Conservation (phyloP, 2,888 invertebrate species). For the Caradrina kadenii region DNA sequence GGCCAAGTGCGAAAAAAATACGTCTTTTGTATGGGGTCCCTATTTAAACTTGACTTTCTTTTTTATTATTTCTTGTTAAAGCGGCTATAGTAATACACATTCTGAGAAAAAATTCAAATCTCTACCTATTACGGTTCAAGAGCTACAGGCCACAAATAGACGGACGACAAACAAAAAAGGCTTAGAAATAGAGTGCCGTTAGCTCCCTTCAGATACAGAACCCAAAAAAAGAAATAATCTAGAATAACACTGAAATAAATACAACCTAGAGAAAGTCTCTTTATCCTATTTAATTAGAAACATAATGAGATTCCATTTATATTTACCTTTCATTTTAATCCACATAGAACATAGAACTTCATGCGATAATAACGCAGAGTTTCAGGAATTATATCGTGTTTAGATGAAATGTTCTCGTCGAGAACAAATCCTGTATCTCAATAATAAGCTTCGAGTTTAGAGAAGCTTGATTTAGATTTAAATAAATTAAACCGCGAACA, state of each 20-base stretch:
- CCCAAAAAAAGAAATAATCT: too few species aligned
- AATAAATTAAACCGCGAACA: conserved; percentile 58
- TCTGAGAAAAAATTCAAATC: too few species aligned
- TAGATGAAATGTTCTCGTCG: conserved; percentile 41
- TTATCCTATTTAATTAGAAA: conserved; percentile 7
- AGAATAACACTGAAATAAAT: neutral
- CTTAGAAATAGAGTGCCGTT: too few species aligned
- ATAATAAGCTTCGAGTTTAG: conserved; percentile 53
- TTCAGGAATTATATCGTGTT: conserved; percentile 37
- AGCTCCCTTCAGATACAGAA: too few species aligned
- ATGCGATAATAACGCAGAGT: conserved; percentile 42
- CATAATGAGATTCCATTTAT: conserved; percentile 14
- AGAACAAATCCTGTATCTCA: conserved; percentile 53
- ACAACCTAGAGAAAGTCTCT: neutral
- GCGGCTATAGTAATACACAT: too few species aligned
- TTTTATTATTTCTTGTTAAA: too few species aligned
- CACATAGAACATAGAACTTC: conserved; percentile 29
- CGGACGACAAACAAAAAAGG: too few species aligned
- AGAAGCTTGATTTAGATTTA: conserved; percentile 55
- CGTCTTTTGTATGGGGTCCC: too few species aligned
- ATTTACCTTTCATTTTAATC: conserved; percentile 40
- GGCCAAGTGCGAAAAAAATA: too few species aligned
- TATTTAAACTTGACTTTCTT: too few species aligned
- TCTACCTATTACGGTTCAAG: too few species aligned
- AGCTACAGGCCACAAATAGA: too few species aligned